Percentiles rank a stretch among this genome's conserved stretches.
These are phyloP conservation scores for Biston betularia DNA, from an alignment of 2,888 invertebrate species.

Conservation along the genomic window DNA sequence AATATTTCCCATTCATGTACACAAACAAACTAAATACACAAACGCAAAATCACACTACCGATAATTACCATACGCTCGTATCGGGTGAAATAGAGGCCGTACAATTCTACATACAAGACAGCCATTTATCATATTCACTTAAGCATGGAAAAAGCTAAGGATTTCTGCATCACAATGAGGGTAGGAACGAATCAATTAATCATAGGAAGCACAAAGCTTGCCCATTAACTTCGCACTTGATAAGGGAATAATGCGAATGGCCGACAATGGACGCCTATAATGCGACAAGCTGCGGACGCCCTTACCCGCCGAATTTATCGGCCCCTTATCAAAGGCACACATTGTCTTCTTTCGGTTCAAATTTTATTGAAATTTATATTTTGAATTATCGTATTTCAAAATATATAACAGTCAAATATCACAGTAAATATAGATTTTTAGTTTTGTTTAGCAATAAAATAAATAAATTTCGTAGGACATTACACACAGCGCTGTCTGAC, in stretches of 20 bases:
- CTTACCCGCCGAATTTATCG: conserved; percentile 68
- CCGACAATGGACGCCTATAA: conserved; percentile 68
- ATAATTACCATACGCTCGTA: conserved; percentile 62
- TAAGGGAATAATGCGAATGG: conserved; percentile 81
- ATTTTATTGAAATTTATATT: conserved; percentile 41
- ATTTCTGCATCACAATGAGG: conserved; percentile 83
- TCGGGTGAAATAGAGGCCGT: conserved; percentile 45
- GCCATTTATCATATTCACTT: conserved; percentile 73
- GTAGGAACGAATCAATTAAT: conserved; percentile 81
- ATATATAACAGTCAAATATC: neutral
- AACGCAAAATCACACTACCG: conserved; percentile 53
- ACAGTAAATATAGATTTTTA: neutral
- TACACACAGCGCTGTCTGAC: no score
- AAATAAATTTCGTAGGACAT: neutral
- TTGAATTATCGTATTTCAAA: conserved; percentile 1
- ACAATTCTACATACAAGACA: conserved; percentile 53
- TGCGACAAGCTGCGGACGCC: conserved; percentile 69
- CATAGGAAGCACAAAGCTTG: conserved; percentile 81
- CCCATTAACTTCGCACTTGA: conserved; percentile 85
- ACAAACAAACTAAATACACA: conserved; percentile 47
- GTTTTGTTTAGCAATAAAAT: neutral
- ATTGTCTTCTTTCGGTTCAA: conserved; percentile 61
- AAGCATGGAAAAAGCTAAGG: conserved; percentile 75
- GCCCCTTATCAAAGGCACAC: conserved; percentile 73
- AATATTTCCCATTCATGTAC: conserved; percentile 48